These are phyloP conservation scores for Erinaceus europaeus DNA, from an alignment of 2,113 vertebrate genomes.

Conservation along the genomic window DNA sequence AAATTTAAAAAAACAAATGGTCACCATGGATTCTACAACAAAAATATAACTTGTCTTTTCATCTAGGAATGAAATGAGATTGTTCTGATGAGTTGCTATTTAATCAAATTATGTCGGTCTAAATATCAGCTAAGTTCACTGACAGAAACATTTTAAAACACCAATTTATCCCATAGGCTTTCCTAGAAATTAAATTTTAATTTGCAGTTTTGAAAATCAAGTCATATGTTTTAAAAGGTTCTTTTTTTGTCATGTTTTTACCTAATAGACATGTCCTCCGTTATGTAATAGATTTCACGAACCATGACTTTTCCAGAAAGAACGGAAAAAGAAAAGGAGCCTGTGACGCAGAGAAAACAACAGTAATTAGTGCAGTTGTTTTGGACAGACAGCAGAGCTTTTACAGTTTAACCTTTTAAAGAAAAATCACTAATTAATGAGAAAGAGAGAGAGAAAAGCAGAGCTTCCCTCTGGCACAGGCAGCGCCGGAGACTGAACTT, in stretches of 20 bases:
- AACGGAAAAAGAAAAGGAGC: conserved; percentile 98
- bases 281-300: conserved; percentile 97
- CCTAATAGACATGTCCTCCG: conserved; percentile 98
- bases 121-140: neutral
- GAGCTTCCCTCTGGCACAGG: too few species aligned
- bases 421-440: too few species aligned
- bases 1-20: conserved; percentile 23
- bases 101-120: neutral
- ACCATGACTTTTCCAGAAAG: conserved; percentile 99
- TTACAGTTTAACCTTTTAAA: too few species aligned
- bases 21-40: neutral
- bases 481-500: too few species aligned
- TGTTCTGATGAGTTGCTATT: neutral
- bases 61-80: conserved; percentile 30
- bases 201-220: too few species aligned
- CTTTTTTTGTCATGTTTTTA: conserved; percentile 72
- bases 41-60: neutral
- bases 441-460: too few species aligned
- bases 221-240: neutral
- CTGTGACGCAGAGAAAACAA: conserved; percentile 76
- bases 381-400: too few species aligned
- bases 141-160: conserved; percentile 31
- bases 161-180: neutral
- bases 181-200: neutral
- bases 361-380: neutral